Percentiles rank a stretch among this genome's conserved stretches.
These are phyloP conservation scores for Brachionus calyciflorus DNA, from an alignment of 1,140 invertebrate species.

Conservation along the genomic window DNA sequence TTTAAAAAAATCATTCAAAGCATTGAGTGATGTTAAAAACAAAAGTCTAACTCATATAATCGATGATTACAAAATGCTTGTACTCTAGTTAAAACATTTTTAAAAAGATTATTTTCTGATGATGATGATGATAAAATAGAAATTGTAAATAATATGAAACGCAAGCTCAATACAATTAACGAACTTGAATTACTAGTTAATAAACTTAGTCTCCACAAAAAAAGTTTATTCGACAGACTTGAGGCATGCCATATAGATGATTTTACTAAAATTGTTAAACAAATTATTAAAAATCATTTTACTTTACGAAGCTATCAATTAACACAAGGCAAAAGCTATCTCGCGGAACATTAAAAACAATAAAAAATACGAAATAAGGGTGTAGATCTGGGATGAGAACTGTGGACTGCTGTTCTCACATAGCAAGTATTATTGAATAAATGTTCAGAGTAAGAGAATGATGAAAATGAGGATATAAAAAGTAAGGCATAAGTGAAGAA, in stretches of 20 bases:
- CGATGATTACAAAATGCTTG: background rate
- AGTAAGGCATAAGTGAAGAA: too few species aligned
- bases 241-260: background rate
- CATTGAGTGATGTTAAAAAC: background rate
- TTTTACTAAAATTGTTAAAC: constrained; percentile 2
- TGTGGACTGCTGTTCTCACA: too few species aligned
- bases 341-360: background rate
- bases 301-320: background rate
- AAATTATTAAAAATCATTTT: background rate
- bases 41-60: background rate
- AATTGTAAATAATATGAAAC: background rate
- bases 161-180: background rate
- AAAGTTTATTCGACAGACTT: background rate
- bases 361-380: too few species aligned
- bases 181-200: background rate
- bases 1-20: too few species aligned
- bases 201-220: constrained; percentile 6
- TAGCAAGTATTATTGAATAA: too few species aligned
- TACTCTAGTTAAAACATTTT: background rate
- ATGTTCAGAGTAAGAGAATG: too few species aligned
- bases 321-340: background rate
- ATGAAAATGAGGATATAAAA: too few species aligned
- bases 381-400: too few species aligned
- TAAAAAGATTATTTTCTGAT: background rate
- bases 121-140: background rate